These are phyloP conservation scores for Polyergus mexicanus DNA, from an alignment of 1,140 invertebrate species.

Conservation along the genomic window DNA sequence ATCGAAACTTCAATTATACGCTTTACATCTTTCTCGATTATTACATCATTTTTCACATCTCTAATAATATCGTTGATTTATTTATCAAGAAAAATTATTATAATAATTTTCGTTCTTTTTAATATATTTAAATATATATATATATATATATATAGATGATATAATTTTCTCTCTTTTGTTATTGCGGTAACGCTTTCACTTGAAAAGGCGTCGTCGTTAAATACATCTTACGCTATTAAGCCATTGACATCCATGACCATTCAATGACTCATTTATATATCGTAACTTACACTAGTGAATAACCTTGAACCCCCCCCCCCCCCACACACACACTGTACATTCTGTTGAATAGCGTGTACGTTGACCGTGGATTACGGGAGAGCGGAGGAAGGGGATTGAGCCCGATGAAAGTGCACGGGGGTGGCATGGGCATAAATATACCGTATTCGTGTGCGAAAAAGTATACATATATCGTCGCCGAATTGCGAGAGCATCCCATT, in stretches of 20 bases:
- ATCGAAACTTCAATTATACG: background rate
- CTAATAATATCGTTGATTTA: background rate
- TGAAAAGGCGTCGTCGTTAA: background rate
- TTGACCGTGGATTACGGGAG: background rate
- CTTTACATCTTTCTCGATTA: background rate
- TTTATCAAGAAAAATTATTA: background rate
- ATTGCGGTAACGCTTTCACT: background rate
- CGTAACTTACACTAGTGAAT: background rate
- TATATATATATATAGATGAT: background rate
- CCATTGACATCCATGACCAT: constrained; percentile 13
- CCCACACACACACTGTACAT: constrained; percentile 18
- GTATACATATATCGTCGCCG: background rate
- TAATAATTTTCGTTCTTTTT: background rate
- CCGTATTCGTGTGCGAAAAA: background rate
- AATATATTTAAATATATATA: background rate
- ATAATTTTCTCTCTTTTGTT: background rate
- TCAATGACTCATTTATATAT: constrained; percentile 26
- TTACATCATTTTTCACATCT: background rate
- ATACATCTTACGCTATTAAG: background rate
- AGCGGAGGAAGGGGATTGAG: background rate
- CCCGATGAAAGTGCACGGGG: constrained; percentile 21
- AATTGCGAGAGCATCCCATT: constrained; percentile 2
- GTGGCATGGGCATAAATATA: constrained; percentile 26
- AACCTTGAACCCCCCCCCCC: constrained; percentile 28
- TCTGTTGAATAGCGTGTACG: constrained; percentile 19